phyloP scores from a whole-genome alignment of 2,888 invertebrate species.

The Dexiosoma caninum region DNA sequence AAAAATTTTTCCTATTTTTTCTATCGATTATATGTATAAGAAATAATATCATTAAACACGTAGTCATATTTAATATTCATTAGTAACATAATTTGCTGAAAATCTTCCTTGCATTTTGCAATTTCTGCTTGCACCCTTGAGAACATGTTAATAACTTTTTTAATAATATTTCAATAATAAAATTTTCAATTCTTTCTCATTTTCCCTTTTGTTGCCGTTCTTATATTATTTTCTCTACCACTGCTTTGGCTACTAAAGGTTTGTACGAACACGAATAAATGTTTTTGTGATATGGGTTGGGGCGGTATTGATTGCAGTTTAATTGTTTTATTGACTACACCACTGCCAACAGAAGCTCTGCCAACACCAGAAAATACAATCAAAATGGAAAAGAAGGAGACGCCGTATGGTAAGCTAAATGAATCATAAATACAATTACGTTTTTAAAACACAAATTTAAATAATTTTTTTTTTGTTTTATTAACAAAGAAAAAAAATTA shows the following conservation, averaged over 20 bases:
- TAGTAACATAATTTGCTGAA: not conserved
- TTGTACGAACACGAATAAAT: conserved; percentile 94
- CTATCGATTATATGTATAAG: no score
- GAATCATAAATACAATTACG: conserved; percentile 46
- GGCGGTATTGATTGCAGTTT: conserved; percentile 92
- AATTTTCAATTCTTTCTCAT: conserved; percentile 19
- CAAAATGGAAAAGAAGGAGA: conserved; percentile 91
- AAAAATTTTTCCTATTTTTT: no score
- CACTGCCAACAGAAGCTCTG: conserved; percentile 79
- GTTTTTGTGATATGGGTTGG: conserved; percentile 94
- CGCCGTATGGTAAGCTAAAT: conserved; percentile 90
- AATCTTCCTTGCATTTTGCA: not conserved
- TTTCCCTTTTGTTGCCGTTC: not conserved
- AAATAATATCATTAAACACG: no score
- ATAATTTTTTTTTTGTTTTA: no score
- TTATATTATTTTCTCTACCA: no score
- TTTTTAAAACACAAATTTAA: conserved; percentile 10
- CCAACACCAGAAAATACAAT: conserved; percentile 81
- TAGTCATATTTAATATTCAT: not conserved
- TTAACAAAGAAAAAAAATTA: not conserved
- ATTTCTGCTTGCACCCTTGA: not conserved
- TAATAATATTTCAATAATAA: conserved; percentile 31
- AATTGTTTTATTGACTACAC: conserved; percentile 83
- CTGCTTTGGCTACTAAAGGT: conserved; percentile 81
- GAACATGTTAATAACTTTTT: conserved; percentile 31